Conservation (phyloP, 92 coral and sea anemone species). For the Porites rus region DNA sequence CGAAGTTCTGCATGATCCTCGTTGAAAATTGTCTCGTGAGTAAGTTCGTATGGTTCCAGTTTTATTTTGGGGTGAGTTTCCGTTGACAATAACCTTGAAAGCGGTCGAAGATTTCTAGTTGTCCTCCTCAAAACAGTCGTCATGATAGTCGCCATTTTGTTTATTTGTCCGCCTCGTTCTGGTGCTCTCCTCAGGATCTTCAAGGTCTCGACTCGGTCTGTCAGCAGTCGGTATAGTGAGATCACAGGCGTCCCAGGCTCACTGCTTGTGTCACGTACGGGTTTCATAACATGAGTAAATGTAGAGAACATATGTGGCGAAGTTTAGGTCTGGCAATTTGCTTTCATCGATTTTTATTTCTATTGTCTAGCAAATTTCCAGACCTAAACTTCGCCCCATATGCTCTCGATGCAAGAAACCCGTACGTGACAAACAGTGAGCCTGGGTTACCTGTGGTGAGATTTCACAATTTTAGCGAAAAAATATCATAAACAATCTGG, state of each 20-base stretch:
- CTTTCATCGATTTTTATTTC: too few species aligned
- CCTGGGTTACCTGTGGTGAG: too few species aligned
- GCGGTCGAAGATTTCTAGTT: slow-evolving; percentile 41
- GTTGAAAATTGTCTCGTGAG: slow-evolving; percentile 85
- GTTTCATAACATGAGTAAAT: too few species aligned
- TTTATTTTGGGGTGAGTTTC: slow-evolving; percentile 44
- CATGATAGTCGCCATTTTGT: slow-evolving; percentile 72
- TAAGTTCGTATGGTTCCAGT: slow-evolving; percentile 80
- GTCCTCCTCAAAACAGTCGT: not conserved
- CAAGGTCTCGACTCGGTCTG: not conserved
- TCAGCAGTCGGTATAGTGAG: not conserved
- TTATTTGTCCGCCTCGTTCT: not conserved
- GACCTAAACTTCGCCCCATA: too few species aligned
- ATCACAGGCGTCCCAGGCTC: not conserved
- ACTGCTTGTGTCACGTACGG: not conserved
- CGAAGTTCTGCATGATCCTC: slow-evolving; percentile 92
- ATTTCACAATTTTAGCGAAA: too few species aligned
- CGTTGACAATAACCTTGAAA: slow-evolving; percentile 66
- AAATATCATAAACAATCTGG: too few species aligned
- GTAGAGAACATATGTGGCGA: too few species aligned
- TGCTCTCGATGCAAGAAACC: too few species aligned
- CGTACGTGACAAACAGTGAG: too few species aligned
- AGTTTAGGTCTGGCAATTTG: too few species aligned
- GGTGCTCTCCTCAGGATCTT: not conserved
- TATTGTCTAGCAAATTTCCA: too few species aligned